A percentile compares a stretch with the other conserved stretches of the same genome.
Evolutionary conservation across 30 jellyfish, hydroid and myxozoan genomes (phyloP).

Genomic region (Pelagia noctiluca): DNA sequence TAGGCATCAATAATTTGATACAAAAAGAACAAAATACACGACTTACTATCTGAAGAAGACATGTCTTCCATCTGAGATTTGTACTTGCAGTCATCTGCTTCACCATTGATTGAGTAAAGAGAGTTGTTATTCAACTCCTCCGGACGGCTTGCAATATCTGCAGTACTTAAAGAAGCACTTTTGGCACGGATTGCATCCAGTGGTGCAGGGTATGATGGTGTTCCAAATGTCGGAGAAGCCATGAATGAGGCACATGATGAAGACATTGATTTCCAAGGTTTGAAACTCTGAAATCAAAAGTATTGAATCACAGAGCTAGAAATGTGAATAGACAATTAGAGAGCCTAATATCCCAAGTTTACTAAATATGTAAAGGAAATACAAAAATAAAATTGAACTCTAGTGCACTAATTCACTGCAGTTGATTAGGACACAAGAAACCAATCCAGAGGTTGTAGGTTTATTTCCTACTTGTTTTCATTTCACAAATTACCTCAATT

Average conservation of each 20-base stretch:
- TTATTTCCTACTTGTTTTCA: no score
- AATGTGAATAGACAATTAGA: not conserved
- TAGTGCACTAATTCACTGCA: no score
- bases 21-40: not conserved
- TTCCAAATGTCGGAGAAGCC: slow-evolving; percentile 64
- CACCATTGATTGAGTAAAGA: slow-evolving; percentile 19
- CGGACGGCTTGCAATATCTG: slow-evolving; percentile 35
- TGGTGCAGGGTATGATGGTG: slow-evolving; percentile 61
- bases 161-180: slow-evolving; percentile 45
- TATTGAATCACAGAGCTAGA: not conserved
- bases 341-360: no score
- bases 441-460: no score
- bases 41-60: slow-evolving; percentile 38
- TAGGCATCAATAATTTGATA: not conserved
- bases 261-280: slow-evolving; percentile 71
- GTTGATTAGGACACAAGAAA: no score
- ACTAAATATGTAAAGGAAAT: no score
- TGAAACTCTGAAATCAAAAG: not conserved
- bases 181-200: slow-evolving; percentile 45
- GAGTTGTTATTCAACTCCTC: slow-evolving; percentile 32
- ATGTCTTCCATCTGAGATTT: not conserved
- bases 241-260: slow-evolving; percentile 49
- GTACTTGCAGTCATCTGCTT: not conserved
- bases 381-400: no score
- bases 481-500: no score